These are phyloP conservation scores for Eolophus roseicapilla DNA, from an alignment of 2,113 vertebrate genomes.

Conservation along the genomic window DNA sequence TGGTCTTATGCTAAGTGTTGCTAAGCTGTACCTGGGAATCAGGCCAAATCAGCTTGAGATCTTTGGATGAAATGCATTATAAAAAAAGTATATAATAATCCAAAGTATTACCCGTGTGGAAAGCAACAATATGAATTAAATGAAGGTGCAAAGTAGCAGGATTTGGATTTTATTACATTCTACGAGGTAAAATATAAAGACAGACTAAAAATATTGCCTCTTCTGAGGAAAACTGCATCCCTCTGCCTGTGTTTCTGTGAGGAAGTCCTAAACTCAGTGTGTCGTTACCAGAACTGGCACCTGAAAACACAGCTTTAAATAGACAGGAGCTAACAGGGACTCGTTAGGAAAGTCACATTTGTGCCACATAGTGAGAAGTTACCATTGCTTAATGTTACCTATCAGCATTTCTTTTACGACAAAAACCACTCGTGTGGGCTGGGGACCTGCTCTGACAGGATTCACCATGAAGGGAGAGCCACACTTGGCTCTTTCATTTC, in stretches of 20 bases:
- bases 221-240: background rate
- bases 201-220: background rate
- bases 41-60: conserved; percentile 52
- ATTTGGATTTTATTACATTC: conserved; percentile 8
- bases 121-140: conserved; percentile 36
- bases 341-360: background rate
- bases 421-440: background rate
- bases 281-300: background rate
- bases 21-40: conserved; percentile 51
- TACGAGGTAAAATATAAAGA: background rate
- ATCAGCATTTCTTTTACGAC: background rate
- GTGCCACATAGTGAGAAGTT: background rate
- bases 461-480: background rate
- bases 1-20: conserved; percentile 39
- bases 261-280: background rate
- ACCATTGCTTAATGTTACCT: background rate
- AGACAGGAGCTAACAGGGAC: background rate
- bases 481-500: background rate
- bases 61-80: conserved; percentile 19
- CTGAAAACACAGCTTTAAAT: background rate
- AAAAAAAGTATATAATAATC: background rate
- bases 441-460: background rate
- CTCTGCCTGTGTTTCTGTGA: background rate
- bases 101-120: background rate
- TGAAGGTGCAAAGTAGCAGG: background rate